A percentile compares a stretch with the other conserved stretches of the same genome.
Conservation (phyloP, 53 echinoderm and acorn worm genomes). For the Glandiceps talaboti region DNA sequence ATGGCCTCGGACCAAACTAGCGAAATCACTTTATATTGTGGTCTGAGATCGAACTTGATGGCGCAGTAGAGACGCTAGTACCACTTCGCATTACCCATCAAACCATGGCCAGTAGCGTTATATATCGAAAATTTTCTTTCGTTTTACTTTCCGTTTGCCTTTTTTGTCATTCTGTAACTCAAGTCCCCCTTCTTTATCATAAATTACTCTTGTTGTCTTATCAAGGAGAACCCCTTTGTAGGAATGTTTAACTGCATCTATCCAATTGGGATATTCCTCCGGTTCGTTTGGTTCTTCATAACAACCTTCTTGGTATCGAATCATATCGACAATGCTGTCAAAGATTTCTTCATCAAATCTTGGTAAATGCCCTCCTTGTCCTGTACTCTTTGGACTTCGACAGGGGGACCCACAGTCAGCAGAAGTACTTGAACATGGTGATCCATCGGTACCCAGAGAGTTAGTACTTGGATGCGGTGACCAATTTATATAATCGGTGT, state of each 20-base stretch:
- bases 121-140: not conserved
- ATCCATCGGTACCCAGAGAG: no score
- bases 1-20: no score
- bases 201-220: not conserved
- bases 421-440: no score
- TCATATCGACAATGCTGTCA: not conserved
- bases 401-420: no score
- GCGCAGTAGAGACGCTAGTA: no score
- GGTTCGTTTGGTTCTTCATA: not conserved
- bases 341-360: not conserved
- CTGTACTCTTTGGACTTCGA: no score
- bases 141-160: not conserved
- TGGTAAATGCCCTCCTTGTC: not conserved
- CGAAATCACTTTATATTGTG: no score
- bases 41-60: no score
- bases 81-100: no score
- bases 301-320: not conserved
- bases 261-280: not conserved
- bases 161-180: not conserved
- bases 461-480: no score
- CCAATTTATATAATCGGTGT: no score
- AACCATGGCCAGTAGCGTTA: no score
- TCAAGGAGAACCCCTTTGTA: not conserved
- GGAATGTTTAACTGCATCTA: not conserved
- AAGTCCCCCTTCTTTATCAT: not conserved